Evolutionary conservation across 2,888 invertebrate species (phyloP), one percentile per base, ranked within the genome.

Genomic region (Xanthostigma xanthostigma): DNA sequence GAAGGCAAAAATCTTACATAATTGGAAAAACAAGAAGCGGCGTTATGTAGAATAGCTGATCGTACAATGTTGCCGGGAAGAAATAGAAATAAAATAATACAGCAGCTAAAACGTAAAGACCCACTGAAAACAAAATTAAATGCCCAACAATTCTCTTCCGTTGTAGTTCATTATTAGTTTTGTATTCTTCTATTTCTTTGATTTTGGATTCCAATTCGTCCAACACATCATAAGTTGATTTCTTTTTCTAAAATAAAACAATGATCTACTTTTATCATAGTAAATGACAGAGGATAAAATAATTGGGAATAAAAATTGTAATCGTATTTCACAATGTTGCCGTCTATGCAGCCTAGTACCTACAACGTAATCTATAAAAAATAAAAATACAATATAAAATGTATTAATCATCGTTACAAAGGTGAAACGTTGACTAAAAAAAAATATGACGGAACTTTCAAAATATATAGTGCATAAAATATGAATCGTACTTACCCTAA

Each of bases 101-200:
- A 8, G 84, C 84, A 53, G 81, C 78, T 40, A 86, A 61, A 41
- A 88, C 74, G 58, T 84, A 82, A 4, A 84, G 61, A 11, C 79
- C 80, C 38, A 84, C 78, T 3, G 83, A 81, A 55, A 80, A 76
- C 36, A 82, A 64, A 36, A 83, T 74, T 46, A 94, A 78, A 57
- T 83, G 80, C 40, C 86, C 86, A 44, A 92, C 82, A 53, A 91
- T 79, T 45, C 81, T 79, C 62, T 86, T 87, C 64, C 88, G 87
- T 41, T 76, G 77, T 60, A 84, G 79, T 62, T 92, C 85, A 17
- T 90, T 91, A 60, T 76, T 79, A 46, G 80, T 74, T 13, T 84
- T 79, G 70, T 84, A 88, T 60, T 81, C 76, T 62, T 93, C 88
- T 49, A 93, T 84, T 36, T 76, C 72, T 58, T 79, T 79, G 46